Percentiles rank a stretch among this genome's conserved stretches.
These are phyloP conservation scores for Orthonychiurus folsomi DNA, from an alignment of 2,888 invertebrate species.

Conservation along the genomic window DNA sequence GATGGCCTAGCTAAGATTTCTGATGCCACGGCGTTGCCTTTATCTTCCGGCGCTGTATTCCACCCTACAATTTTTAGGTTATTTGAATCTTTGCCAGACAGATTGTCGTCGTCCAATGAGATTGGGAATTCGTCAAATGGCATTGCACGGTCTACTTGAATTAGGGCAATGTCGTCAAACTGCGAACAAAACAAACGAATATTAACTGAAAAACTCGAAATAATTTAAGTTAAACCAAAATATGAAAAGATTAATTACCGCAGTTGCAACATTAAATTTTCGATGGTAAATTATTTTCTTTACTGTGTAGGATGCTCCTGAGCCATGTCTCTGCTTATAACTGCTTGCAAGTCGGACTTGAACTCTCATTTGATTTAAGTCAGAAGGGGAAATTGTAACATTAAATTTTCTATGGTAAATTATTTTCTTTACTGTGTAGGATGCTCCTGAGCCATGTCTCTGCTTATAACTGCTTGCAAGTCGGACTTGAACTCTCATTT, in stretches of 20 bases:
- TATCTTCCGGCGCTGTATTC: neutral
- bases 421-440: conserved; percentile 3
- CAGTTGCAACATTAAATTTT: conserved; percentile 3
- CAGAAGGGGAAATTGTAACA: too few species aligned
- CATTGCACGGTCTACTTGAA: neutral
- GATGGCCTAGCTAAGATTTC: neutral
- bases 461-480: too few species aligned
- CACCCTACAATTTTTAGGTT: conserved; percentile 2
- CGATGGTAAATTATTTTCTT: conserved; percentile 3
- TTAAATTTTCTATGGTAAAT: conserved; percentile 4
- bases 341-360: too few species aligned
- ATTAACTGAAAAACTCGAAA: neutral
- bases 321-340: too few species aligned
- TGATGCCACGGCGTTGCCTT: neutral
- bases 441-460: too few species aligned
- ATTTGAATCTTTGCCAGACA: neutral
- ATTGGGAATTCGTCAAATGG: conserved; percentile 1
- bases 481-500: too few species aligned
- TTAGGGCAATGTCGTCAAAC: conserved; percentile 10
- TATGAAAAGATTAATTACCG: too few species aligned
- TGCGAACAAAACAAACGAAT: neutral
- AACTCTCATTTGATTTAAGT: too few species aligned
- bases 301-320: too few species aligned
- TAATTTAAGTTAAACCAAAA: too few species aligned
- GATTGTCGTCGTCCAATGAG: neutral